These are phyloP conservation scores for Scolopax mira DNA, from an alignment of 2,113 vertebrate genomes.

Conservation along the genomic window DNA sequence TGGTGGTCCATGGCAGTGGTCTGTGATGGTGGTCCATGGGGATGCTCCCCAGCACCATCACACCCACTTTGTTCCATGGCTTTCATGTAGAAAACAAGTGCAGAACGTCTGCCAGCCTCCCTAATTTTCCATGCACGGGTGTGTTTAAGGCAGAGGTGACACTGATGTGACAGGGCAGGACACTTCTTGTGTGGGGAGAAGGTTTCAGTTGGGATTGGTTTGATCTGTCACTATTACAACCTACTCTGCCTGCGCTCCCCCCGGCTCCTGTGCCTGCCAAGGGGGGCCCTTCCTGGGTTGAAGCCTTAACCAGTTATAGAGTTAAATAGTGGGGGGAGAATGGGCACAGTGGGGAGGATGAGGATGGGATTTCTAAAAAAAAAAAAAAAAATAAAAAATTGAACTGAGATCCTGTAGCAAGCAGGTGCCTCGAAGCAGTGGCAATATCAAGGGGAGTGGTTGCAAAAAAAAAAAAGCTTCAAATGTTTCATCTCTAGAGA, in stretches of 20 bases:
- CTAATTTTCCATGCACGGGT: background rate
- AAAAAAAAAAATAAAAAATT: background rate
- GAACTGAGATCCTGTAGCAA: background rate
- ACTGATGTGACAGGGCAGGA: too few species aligned
- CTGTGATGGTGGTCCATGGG: too few species aligned
- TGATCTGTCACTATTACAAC: too few species aligned
- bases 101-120: background rate
- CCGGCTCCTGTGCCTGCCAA: fast-evolving
- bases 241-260: background rate
- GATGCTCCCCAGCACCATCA: background rate
- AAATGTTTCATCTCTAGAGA: background rate
- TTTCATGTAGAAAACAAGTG: fast-evolving
- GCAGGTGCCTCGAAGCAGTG: background rate
- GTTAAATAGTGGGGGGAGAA: background rate
- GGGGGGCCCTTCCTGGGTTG: background rate
- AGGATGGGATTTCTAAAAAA: background rate
- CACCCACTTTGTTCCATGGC: background rate
- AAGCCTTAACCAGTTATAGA: background rate
- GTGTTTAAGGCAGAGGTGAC: background rate
- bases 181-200: background rate
- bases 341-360: background rate
- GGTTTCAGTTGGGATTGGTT: background rate
- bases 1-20: too few species aligned
- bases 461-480: too few species aligned
- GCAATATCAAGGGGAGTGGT: background rate